phyloP scores from a whole-genome alignment of 2,797 vertebrate genomes.

The Cephalopachus bancanus region DNA sequence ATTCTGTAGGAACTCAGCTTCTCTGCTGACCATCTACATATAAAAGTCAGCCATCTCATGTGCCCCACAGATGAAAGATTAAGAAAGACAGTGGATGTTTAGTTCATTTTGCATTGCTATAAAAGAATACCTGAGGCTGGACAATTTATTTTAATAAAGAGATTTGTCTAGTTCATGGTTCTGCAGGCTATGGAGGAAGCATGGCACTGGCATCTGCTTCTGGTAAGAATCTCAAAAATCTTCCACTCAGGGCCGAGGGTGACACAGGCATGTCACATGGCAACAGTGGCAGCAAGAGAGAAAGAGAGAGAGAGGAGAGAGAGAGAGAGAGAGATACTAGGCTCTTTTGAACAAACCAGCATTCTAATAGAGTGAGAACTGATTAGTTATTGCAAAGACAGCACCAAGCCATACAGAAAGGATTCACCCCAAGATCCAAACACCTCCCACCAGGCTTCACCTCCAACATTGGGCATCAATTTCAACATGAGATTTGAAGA shows the following conservation, averaged over 20 bases:
- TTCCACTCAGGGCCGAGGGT: background rate
- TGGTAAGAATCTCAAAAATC: background rate
- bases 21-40: background rate
- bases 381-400: background rate
- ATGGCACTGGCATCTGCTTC: background rate
- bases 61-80: background rate
- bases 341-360: background rate
- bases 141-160: background rate
- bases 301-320: background rate
- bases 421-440: background rate
- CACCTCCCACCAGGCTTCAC: background rate
- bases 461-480: background rate
- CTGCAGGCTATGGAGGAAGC: background rate
- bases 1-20: background rate
- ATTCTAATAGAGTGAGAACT: background rate
- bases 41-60: background rate
- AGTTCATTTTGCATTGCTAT: background rate
- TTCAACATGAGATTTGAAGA: background rate
- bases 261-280: background rate
- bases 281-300: background rate
- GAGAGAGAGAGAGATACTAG: background rate
- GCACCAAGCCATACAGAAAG: background rate
- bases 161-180: background rate
- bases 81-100: background rate
- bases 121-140: background rate